Base-by-base conservation (phyloP, 2,797 vertebrate genomes). In the Garrulus glandarius region DNA sequence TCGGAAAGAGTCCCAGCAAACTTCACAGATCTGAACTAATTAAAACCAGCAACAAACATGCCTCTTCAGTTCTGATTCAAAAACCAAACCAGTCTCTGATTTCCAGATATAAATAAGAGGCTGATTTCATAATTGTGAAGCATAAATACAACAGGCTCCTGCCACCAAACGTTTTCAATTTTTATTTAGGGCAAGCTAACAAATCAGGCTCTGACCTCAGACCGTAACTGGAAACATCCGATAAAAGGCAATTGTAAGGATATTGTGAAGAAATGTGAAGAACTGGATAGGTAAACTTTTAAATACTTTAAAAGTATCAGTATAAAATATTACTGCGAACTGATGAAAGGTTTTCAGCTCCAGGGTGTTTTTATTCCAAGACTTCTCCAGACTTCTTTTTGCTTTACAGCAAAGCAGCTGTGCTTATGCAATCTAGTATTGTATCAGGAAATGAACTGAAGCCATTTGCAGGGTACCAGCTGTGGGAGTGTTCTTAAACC, bases 201-300 rank as follows among this genome's bases (percentile, higher is more conserved):
- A 96, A 94, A 94, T 95, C 82, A 92, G 61, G 19, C 70, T 92
- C 34, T 81, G 80, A 90, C 61, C 89, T 96, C 72, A 59, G 68
- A 92, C 43, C 13, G 4, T 52, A 83, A 59, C 61, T 93, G 87
- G 69, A 87, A 94, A 82, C 44, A 85, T 56, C 82, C 92, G 83
- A 85, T 88, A 47, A 60, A 81, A 84, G 59, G 82, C 52, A 90
- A 24, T 69, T 84, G 47, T 78, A 57, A 89, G 61, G 50, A 37
- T 46, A 65, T 69, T 71, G 61, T 56, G 43, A 39, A 87, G 43
- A 64, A 92, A 94, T 44, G 47, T 29, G 59, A 92, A 93, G 47
- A 86, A 65, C 13, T 5, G 4, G 61, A 59, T 49, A 90, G 72
- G 72, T 88, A 92, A 89, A 91, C 21, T 84, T 36, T 84, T 36